These are phyloP conservation scores for Coregonus ussuriensis DNA, from an alignment of 2,797 vertebrate genomes.

Conservation along the genomic window DNA sequence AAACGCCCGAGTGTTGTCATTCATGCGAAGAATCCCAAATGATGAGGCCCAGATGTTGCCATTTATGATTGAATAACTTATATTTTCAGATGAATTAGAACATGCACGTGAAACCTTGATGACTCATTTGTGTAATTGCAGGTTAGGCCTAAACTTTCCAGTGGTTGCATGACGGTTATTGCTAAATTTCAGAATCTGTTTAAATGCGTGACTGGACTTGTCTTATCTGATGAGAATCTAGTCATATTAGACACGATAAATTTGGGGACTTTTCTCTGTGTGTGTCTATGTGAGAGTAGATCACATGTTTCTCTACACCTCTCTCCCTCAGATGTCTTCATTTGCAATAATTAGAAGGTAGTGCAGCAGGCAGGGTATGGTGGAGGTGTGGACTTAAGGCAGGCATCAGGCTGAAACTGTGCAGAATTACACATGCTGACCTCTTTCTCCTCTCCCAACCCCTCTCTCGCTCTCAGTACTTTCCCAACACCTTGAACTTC, in stretches of 20 bases:
- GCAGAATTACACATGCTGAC: not conserved
- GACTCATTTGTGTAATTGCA: no score
- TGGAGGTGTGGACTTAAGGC: slow-evolving; percentile 13
- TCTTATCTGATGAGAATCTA: not conserved
- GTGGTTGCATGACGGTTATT: no score
- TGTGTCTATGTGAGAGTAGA: not conserved
- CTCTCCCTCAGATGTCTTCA: slow-evolving; percentile 30
- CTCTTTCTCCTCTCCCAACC: not conserved
- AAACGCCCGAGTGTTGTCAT: slow-evolving; percentile 33
- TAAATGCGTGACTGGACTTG: no score
- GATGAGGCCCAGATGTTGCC: not conserved
- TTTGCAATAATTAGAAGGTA: slow-evolving; percentile 66
- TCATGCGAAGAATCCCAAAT: not conserved
- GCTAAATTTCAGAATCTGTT: no score
- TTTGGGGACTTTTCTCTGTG: not conserved
- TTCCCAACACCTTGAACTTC: slow-evolving; percentile 43
- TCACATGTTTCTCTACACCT: not conserved
- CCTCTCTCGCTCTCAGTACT: slow-evolving; percentile 41
- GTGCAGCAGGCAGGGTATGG: slow-evolving; percentile 15
- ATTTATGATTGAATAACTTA: not conserved
- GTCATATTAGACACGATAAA: not conserved
- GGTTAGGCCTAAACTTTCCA: no score
- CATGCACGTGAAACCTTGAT: no score
- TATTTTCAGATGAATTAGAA: no score
- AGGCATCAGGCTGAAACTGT: slow-evolving; percentile 47